Evolutionary conservation across 1,140 invertebrate species (phyloP), one percentile per base, ranked within the genome.

Genomic region (Probaryconus sp.): DNA sequence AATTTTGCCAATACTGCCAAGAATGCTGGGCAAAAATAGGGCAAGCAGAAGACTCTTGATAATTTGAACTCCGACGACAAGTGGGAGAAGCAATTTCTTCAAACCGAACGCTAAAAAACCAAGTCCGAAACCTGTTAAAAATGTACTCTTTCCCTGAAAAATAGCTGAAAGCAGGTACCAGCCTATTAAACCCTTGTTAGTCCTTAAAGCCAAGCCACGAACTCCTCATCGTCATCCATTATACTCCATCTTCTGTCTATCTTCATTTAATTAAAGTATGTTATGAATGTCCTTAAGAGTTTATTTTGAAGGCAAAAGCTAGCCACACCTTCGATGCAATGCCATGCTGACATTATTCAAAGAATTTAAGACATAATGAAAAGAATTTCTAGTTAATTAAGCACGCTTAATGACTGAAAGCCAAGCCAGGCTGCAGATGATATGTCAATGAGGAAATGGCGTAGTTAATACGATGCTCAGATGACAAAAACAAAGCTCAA

Each of bases 1-100:
- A 33, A 95, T 90, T 84, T 94, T 94, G 40, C 93, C 93, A 43
- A 95, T 89, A 75, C 93, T 93, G 40, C 94, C 93, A 47, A 95
- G 90, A 33, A 95, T 92, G 48, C 92, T 94, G 1, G 94, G 94
- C 76, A 95, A 86, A 84, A 95, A 94, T 83, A 95, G 91, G 5
- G 93, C 94, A 2, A 95, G 89, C 3, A 95, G 84, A 6, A 95
- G 89, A 11, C 93, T 94, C 84, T 95, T 95, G 65, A 95, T 89
- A 10, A 95, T 89, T 87, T 95, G 94, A 2, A 91, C 90, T 0
- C 92, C 94, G 73, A 94, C 91, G 58, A 94, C 89, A 10, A 95
- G 83, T 2, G 94, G 94, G 76, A 94, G 87, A 78, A 95, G 89
- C 45, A 95, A 85, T 81, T 95, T 95, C 85, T 95, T 95, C 45